A percentile compares a stretch with the other conserved stretches of the same genome.
These are phyloP conservation scores for Rhipidura dahli DNA, from an alignment of 2,113 vertebrate species.

Conservation along the genomic window DNA sequence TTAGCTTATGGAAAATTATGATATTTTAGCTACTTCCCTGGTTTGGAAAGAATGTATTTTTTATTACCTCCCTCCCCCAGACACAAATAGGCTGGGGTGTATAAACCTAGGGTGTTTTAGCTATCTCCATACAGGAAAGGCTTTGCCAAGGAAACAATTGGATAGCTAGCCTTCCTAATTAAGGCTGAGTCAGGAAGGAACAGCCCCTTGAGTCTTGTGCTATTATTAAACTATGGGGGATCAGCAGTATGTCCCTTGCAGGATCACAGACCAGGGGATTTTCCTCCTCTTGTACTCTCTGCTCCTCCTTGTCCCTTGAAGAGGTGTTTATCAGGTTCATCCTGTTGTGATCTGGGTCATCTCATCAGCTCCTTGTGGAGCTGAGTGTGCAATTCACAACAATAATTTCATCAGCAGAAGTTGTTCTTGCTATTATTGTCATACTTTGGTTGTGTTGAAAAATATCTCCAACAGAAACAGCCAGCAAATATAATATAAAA, in stretches of 20 bases:
- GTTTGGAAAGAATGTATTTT: neutral
- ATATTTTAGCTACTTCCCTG: neutral
- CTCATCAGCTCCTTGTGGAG: neutral
- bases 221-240: neutral
- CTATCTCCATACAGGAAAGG: neutral
- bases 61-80: neutral
- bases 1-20: neutral
- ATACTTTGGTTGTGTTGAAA: neutral
- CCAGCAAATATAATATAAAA: neutral
- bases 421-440: neutral
- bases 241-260: neutral
- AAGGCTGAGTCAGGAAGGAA: neutral
- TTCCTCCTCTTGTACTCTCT: fast-evolving
- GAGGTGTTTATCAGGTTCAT: neutral
- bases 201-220: neutral
- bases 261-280: neutral
- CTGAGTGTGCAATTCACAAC: neutral
- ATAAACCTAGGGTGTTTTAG: neutral
- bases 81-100: neutral
- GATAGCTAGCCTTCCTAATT: neutral
- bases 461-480: neutral
- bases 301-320: neutral
- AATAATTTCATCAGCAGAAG: neutral
- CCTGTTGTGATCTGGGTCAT: neutral
- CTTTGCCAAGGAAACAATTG: neutral